phyloP scores from a whole-genome alignment of 2,797 vertebrate species.

The Lepus townsendii region DNA sequence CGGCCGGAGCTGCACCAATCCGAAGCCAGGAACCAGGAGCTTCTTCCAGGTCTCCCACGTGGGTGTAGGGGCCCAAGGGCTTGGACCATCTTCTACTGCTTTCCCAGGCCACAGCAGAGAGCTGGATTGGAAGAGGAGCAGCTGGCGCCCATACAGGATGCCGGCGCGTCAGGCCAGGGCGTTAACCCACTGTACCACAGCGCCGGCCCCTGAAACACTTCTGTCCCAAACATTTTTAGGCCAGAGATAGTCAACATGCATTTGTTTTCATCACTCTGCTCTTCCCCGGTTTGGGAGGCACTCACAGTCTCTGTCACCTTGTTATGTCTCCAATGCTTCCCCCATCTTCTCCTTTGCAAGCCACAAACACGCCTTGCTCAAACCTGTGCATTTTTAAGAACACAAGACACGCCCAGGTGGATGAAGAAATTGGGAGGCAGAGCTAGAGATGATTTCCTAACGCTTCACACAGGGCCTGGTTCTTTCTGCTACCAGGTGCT shows the following conservation, averaged over 20 bases:
- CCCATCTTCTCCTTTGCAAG: neutral
- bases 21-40: too few species aligned
- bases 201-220: neutral
- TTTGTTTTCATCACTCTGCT: neutral
- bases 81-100: too few species aligned
- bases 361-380: neutral
- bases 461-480: neutral
- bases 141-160: too few species aligned
- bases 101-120: too few species aligned
- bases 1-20: too few species aligned
- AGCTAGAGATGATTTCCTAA: neutral
- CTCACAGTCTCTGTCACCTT: neutral
- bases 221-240: neutral
- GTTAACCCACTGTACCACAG: too few species aligned
- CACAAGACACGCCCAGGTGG: neutral
- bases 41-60: too few species aligned
- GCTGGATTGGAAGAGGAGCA: too few species aligned
- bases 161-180: too few species aligned
- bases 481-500: neutral
- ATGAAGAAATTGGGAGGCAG: slow-evolving; percentile 6
- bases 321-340: neutral
- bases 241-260: neutral
- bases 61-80: too few species aligned
- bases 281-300: neutral
- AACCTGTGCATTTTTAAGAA: slow-evolving; percentile 22